phyloP scores from a whole-genome alignment of 2,888 invertebrate species.

The Drosophila lutescens region DNA sequence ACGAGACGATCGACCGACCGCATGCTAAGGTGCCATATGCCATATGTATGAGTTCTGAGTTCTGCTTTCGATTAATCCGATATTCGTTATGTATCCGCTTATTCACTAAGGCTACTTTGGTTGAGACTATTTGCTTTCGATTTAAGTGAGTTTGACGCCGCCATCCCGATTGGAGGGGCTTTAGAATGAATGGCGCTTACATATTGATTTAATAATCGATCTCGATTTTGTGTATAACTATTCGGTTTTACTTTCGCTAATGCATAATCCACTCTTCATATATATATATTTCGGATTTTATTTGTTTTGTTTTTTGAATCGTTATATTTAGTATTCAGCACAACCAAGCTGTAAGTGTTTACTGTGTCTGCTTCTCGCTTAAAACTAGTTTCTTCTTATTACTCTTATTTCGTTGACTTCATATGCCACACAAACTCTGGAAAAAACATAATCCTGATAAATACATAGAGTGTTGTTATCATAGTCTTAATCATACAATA shows the following conservation, averaged over 20 bases:
- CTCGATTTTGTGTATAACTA: constrained; percentile 19
- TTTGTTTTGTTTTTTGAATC: constrained; percentile 32
- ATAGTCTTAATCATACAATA: background rate
- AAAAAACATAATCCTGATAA: background rate
- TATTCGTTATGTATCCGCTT: constrained; percentile 45
- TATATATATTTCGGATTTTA: constrained; percentile 7
- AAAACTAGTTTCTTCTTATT: constrained; percentile 18
- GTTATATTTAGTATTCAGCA: constrained; percentile 63
- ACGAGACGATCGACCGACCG: constrained; percentile 24
- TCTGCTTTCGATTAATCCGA: constrained; percentile 18
- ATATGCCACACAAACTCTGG: constrained; percentile 10
- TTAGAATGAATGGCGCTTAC: constrained; percentile 27
- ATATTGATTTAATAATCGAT: constrained; percentile 32
- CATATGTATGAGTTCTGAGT: constrained; percentile 12
- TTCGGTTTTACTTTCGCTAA: constrained; percentile 1
- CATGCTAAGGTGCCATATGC: constrained; percentile 28
- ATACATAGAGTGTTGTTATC: background rate
- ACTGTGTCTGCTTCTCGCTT: constrained; percentile 23
- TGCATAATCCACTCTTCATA: background rate
- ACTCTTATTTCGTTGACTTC: constrained; percentile 44
- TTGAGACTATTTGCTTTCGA: constrained; percentile 62
- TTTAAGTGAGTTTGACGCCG: constrained; percentile 38
- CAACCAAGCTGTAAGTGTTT: constrained; percentile 70
- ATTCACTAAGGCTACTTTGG: constrained; percentile 74
- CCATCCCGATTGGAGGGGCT: constrained; percentile 14